Percentiles rank a stretch among this genome's conserved stretches.
phyloP scores from a whole-genome alignment of 2,113 vertebrate species.

The Brachypteracias leptosomus region DNA sequence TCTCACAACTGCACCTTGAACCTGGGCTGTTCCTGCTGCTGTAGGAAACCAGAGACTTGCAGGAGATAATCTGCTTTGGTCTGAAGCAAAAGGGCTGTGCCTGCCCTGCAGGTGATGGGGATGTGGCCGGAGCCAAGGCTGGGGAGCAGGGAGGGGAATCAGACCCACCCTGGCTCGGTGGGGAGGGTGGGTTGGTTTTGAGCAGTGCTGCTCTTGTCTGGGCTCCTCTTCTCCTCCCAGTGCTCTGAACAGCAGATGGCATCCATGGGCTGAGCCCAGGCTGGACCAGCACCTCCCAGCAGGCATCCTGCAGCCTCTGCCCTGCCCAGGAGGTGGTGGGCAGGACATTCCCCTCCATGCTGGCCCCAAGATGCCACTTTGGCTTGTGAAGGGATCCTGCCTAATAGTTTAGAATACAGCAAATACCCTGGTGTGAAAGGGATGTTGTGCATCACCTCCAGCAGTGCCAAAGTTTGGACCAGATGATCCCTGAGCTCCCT shows the following conservation, averaged over 20 bases:
- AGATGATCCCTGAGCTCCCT: too few species aligned
- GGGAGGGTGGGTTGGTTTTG: not conserved
- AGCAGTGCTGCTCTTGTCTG: accelerated
- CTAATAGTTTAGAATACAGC: not conserved
- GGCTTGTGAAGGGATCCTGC: not conserved
- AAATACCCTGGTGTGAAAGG: not conserved
- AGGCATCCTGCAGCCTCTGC: not conserved
- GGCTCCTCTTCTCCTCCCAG: not conserved
- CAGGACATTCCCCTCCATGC: too few species aligned
- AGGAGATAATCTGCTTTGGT: not conserved
- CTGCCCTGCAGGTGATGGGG: not conserved
- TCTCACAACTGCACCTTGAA: not conserved
- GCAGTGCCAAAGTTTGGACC: too few species aligned
- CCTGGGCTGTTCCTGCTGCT: not conserved
- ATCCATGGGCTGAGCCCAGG: not conserved
- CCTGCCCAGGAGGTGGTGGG: not conserved
- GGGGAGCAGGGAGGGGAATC: not conserved
- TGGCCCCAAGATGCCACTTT: not conserved
- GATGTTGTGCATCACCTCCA: not conserved
- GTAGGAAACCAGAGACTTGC: not conserved
- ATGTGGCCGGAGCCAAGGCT: not conserved
- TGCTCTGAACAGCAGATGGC: slow-evolving; percentile 41
- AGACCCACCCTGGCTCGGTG: not conserved
- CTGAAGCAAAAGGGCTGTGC: not conserved
- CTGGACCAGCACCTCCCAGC: not conserved